A percentile compares a stretch with the other conserved stretches of the same genome.
These are phyloP conservation scores for Cheumatopsyche charites DNA, from an alignment of 1,140 invertebrate genomes.

Conservation along the genomic window DNA sequence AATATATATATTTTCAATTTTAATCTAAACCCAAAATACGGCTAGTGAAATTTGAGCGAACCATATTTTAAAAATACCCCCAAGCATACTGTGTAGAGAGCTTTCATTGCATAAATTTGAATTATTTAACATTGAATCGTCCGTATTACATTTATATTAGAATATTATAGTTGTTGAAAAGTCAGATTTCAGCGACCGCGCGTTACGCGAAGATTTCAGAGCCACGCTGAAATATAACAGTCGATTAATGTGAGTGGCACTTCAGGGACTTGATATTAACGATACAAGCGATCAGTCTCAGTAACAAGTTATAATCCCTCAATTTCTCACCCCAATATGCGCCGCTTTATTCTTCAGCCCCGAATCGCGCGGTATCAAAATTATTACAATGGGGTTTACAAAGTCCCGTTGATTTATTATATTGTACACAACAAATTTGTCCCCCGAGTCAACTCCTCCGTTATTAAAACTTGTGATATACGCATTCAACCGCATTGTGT, in stretches of 20 bases:
- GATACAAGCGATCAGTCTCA: conserved; percentile 29
- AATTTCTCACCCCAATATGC: conserved; percentile 28
- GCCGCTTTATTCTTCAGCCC: conserved; percentile 26
- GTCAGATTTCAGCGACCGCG: no score
- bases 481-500: conserved; percentile 1
- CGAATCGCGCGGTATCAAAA: conserved; percentile 18
- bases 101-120: no score
- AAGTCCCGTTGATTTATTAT: conserved; percentile 31
- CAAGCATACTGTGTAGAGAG: no score
- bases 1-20: no score
- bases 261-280: conserved; percentile 20
- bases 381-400: conserved; percentile 32
- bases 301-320: conserved; percentile 36
- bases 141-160: no score
- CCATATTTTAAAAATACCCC: no score
- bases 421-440: conserved; percentile 28
- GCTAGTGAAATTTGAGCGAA: no score
- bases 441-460: conserved; percentile 20
- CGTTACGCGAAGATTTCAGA: conserved; percentile 9
- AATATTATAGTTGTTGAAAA: no score
- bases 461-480: conserved; percentile 1
- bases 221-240: conserved; percentile 21
- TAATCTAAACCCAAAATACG: no score
- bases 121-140: no score
- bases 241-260: conserved; percentile 25